Conservation (phyloP, 2,797 vertebrate genomes). For the Pyrrhura leucotis region DNA sequence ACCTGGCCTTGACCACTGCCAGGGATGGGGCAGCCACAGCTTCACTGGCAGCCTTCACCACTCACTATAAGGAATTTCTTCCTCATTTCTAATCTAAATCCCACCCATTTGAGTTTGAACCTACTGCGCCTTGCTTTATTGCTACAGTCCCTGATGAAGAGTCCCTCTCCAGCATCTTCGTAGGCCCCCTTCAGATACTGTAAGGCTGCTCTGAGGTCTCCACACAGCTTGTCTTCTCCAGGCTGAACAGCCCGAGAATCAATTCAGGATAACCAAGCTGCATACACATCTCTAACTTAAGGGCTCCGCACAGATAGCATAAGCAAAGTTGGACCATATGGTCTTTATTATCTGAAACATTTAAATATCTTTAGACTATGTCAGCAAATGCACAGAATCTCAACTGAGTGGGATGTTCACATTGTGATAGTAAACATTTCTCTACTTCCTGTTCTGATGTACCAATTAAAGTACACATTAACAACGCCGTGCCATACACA, state of each 20-base stretch:
- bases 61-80: neutral
- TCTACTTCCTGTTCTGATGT: neutral
- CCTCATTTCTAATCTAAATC: neutral
- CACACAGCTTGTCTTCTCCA: neutral
- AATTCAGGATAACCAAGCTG: neutral
- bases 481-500: neutral
- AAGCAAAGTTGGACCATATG: neutral
- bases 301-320: neutral
- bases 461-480: neutral
- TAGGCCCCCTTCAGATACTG: neutral
- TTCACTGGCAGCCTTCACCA: neutral
- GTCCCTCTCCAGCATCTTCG: neutral
- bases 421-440: neutral
- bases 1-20: neutral
- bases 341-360: constrained; percentile 1
- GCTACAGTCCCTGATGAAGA: neutral
- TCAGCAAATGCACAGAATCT: constrained; percentile 5
- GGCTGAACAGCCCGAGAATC: neutral
- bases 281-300: neutral
- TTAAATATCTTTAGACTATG: neutral
- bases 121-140: neutral
- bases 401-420: neutral
- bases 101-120: neutral
- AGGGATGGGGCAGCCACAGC: neutral
- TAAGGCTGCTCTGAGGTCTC: neutral